Base-by-base conservation (phyloP, 2,113 vertebrate species). In the Corythornis vintsioides region DNA sequence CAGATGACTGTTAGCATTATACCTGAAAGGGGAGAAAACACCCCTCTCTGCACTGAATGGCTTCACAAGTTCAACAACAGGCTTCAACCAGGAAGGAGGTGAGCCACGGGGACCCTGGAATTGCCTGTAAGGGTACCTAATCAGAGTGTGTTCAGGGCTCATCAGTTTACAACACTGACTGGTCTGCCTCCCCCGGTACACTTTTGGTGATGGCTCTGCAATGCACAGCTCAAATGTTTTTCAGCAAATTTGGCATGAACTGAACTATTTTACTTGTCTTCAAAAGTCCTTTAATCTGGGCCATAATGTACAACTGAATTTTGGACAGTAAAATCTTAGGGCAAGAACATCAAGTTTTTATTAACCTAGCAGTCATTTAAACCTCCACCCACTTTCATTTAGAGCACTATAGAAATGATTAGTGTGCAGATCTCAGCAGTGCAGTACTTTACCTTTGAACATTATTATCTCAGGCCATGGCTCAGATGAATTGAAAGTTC, bases 291-390 rank as follows among this genome's bases (percentile, higher is more conserved):
- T 95, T 80, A 79, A 82, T 90, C 26, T 47, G 53, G 22, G 16
- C 75, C 19, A 72, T 79, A 65, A 84, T 9, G 9, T 50, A 15
- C 33, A 84, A 78, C 33, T 33, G 80, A 96, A 86, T 55, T 92
- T 84, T 61, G 48, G 25, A 69, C 55, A 65, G 55, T 89, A 92
- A 95, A 90, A 92, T 82, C 42, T 89, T 52, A 82, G 52, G 81
- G 53, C 29, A 90, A 66, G 63, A 74, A 76, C 63, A 89, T 90
- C 50, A 80, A 76, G 38, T 65, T 92, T 84, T 93, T 87, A 92
- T 92, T 92, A 79, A 77, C 20, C 31, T 87, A 83, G 29, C 63
- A 87, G 59, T 59, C 66, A 73, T 77, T 86, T 81, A 75, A 65
- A 61, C 29, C 47, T 88, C 71, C 31, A 48, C 42, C 67, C 38